A percentile compares a stretch with the other conserved stretches of the same genome.
Conservation (phyloP, 2,888 invertebrate genomes). For the Pheosia gnoma region DNA sequence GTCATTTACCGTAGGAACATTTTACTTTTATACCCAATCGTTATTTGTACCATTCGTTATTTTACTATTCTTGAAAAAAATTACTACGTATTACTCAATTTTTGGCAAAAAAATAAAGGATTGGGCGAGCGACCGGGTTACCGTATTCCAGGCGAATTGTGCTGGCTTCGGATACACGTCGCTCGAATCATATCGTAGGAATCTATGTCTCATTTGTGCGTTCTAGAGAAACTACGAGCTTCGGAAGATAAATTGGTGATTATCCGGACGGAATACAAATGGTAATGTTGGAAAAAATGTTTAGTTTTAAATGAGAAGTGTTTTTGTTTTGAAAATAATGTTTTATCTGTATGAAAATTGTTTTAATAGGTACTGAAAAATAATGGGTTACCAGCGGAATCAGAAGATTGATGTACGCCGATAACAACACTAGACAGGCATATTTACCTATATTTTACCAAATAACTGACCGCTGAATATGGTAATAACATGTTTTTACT, state of each 20-base stretch:
- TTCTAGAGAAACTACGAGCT: slow-evolving; percentile 18
- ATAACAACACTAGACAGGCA: no score
- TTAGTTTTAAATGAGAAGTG: background rate
- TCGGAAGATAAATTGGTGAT: slow-evolving; percentile 31
- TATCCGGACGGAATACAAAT: slow-evolving; percentile 17
- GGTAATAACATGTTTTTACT: no score
- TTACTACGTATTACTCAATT: slow-evolving; percentile 16
- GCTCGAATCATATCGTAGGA: slow-evolving; percentile 30
- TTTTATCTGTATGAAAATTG: background rate
- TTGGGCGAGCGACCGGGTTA: slow-evolving; percentile 35
- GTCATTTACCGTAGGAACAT: background rate
- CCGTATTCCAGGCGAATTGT: slow-evolving; percentile 24
- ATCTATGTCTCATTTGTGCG: slow-evolving; percentile 38
- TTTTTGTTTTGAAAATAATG: background rate
- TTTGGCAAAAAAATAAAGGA: slow-evolving; percentile 15
- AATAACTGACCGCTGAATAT: no score
- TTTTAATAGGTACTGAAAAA: no score
- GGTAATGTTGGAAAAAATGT: slow-evolving; percentile 8
- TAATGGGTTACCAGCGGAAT: no score
- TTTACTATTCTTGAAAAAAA: slow-evolving; percentile 7
- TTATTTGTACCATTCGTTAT: slow-evolving; percentile 24
- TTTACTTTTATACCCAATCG: background rate
- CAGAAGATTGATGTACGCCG: no score
- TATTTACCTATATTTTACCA: no score
- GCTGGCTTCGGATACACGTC: slow-evolving; percentile 29